Conservation (phyloP, 2,888 invertebrate species). For the Macrophya alboannulata region DNA sequence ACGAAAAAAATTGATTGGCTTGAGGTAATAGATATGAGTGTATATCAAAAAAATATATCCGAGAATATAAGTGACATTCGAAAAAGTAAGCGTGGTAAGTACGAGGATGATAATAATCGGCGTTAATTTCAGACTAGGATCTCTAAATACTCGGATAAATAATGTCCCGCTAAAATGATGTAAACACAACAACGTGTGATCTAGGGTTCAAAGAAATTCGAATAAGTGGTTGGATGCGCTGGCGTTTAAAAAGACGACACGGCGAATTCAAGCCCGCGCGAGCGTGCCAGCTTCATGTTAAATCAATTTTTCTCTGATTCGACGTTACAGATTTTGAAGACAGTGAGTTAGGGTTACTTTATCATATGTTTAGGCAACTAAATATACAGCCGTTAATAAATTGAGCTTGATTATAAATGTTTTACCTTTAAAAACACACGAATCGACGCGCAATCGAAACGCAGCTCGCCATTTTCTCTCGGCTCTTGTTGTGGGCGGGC, state of each 20-base stretch:
- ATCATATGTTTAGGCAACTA: background rate
- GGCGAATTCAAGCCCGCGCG: slow-evolving; percentile 49
- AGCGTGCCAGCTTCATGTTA: slow-evolving; percentile 18
- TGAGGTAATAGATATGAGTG: background rate
- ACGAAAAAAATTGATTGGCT: slow-evolving; percentile 27
- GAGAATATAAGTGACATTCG: slow-evolving; percentile 2
- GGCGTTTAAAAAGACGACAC: slow-evolving; percentile 46
- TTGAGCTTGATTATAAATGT: background rate
- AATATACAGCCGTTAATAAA: background rate
- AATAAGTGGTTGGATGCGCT: slow-evolving; percentile 52
- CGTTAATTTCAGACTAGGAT: background rate
- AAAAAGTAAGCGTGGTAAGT: slow-evolving; percentile 25
- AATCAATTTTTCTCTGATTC: slow-evolving; percentile 14
- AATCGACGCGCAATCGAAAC: slow-evolving; percentile 49
- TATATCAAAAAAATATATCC: background rate
- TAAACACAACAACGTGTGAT: slow-evolving; percentile 38
- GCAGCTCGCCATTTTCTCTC: slow-evolving; percentile 50
- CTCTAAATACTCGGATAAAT: background rate
- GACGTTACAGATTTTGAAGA: background rate
- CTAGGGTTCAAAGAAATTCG: slow-evolving; percentile 32
- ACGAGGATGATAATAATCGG: background rate
- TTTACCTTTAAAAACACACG: slow-evolving; percentile 53
- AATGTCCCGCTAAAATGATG: slow-evolving; percentile 15
- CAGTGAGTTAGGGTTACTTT: background rate
- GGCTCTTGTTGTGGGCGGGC: slow-evolving; percentile 52